phyloP scores from a whole-genome alignment of 2,888 invertebrate species.

The Ctena decussata region DNA sequence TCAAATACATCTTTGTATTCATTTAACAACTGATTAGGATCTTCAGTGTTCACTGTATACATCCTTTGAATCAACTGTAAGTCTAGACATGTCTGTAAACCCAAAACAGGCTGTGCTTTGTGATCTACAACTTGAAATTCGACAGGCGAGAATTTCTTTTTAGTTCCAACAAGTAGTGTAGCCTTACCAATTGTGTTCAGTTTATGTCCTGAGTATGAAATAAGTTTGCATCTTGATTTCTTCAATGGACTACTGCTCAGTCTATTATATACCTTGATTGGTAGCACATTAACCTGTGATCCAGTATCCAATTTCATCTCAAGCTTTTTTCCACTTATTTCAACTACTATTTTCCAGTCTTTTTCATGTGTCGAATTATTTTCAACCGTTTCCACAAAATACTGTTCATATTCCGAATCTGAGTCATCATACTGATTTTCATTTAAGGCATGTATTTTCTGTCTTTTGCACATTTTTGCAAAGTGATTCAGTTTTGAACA shows the following conservation, averaged over 20 bases:
- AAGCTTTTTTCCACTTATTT: not conserved
- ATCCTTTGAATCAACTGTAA: not conserved
- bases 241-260: not conserved
- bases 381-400: not conserved
- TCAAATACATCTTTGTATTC: slow-evolving; percentile 40
- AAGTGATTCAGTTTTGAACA: slow-evolving; percentile 8
- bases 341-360: not conserved
- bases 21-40: slow-evolving; percentile 21
- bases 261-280: not conserved
- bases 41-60: not conserved
- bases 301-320: slow-evolving; percentile 27
- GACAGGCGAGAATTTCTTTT: not conserved
- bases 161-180: not conserved
- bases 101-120: not conserved
- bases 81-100: not conserved
- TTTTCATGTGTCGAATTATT: not conserved
- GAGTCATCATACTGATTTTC: not conserved
- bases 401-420: not conserved
- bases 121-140: not conserved
- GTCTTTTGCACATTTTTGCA: not conserved
- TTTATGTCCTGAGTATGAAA: not conserved
- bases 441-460: not conserved
- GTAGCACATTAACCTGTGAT: slow-evolving; percentile 17
- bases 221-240: not conserved
- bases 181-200: not conserved